Conservation (phyloP, 35 echinoderm and acorn worm genomes). For the Ophioderma brevispina region DNA sequence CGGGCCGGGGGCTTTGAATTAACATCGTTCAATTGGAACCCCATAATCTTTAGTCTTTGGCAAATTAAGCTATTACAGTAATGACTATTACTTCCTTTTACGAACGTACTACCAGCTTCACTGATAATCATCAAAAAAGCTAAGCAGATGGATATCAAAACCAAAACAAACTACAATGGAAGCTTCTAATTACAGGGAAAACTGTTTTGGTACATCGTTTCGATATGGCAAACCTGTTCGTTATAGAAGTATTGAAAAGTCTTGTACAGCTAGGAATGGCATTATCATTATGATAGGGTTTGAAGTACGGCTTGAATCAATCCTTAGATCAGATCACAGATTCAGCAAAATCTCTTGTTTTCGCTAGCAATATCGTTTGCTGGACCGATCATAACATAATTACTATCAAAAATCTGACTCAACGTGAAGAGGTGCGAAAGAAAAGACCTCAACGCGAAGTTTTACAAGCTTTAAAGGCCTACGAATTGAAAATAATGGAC, state of each 20-base stretch:
- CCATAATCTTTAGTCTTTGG: background rate
- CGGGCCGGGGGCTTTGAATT: background rate
- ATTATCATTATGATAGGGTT: background rate
- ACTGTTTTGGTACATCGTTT: background rate
- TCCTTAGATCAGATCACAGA: background rate
- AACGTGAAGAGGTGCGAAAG: background rate
- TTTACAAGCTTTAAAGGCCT: too few species aligned
- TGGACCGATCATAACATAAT: background rate
- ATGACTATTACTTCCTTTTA: background rate
- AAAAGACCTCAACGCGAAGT: background rate
- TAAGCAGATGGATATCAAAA: background rate
- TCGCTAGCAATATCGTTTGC: background rate
- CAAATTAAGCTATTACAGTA: background rate
- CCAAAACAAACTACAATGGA: background rate
- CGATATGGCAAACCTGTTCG: background rate
- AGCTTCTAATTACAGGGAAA: background rate
- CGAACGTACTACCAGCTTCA: background rate
- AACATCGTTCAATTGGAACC: background rate
- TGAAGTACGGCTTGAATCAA: background rate
- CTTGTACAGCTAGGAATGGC: background rate
- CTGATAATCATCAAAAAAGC: background rate
- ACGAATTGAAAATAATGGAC: too few species aligned
- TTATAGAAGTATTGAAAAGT: background rate
- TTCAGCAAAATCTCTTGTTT: background rate
- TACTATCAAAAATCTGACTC: background rate